Conservation (phyloP, 2,797 vertebrate genomes). For the Podarcis lilfordi region DNA sequence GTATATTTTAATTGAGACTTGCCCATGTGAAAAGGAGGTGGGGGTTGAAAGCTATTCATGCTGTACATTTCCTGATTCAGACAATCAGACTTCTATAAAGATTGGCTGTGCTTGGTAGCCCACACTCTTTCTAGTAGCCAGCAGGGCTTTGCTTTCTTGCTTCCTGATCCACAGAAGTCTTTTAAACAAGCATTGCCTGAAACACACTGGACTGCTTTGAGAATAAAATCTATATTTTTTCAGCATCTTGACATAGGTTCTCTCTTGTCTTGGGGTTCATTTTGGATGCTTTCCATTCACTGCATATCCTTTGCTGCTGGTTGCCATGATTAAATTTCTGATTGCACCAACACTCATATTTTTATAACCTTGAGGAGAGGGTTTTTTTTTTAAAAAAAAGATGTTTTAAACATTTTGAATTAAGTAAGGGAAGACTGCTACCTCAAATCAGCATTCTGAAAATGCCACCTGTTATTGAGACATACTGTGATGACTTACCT, state of each 20-base stretch:
- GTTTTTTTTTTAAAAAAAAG: background rate
- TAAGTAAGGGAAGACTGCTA: background rate
- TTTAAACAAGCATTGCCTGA: too few relatives aligned
- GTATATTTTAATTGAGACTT: background rate
- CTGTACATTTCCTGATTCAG: background rate
- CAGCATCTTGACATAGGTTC: too few relatives aligned
- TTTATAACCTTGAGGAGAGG: background rate
- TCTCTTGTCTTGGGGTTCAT: too few relatives aligned
- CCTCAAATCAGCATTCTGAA: background rate
- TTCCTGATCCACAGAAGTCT: too few relatives aligned
- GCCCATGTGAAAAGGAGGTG: background rate
- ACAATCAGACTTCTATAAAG: background rate
- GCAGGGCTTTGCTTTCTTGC: background rate
- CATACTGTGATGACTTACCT: background rate
- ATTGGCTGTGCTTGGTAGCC: background rate
- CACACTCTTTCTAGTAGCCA: background rate
- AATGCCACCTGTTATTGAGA: background rate
- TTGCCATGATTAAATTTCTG: background rate
- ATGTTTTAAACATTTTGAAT: background rate
- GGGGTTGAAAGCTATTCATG: background rate
- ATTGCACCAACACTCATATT: background rate
- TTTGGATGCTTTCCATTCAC: too few relatives aligned
- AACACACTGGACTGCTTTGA: too few relatives aligned
- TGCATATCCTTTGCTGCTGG: background rate
- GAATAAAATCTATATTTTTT: too few relatives aligned